These are phyloP conservation scores for Hoplodrina blanda DNA, from an alignment of 2,888 invertebrate species.

Conservation along the genomic window DNA sequence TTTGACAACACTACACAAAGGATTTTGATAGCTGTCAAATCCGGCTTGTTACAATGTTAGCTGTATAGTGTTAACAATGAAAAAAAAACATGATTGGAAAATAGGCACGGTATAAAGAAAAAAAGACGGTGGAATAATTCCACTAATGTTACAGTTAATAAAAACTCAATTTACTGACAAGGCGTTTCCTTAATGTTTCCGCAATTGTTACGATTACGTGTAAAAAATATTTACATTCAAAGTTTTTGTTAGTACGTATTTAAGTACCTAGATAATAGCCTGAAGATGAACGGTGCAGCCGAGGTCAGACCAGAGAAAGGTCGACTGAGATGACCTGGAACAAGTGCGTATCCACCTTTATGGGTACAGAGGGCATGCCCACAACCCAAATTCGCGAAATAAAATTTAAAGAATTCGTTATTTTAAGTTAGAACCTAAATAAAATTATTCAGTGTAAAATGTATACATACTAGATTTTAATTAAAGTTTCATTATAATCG, in stretches of 20 bases:
- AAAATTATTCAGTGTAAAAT: no score
- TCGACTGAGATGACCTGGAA: not conserved
- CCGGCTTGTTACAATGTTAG: no score
- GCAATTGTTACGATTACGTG: constrained; percentile 33
- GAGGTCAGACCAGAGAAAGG: not conserved
- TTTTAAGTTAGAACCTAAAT: no score
- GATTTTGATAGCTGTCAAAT: no score
- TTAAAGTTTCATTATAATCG: no score
- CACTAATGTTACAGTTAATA: constrained; percentile 24
- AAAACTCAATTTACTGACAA: constrained; percentile 46
- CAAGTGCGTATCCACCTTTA: no score
- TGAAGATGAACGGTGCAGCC: constrained; percentile 1
- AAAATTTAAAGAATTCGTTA: no score
- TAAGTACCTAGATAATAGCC: not conserved
- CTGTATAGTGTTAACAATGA: not conserved
- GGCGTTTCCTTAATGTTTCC: constrained; percentile 39
- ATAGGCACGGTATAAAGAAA: not conserved
- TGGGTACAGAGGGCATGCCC: no score
- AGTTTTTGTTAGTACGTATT: constrained; percentile 42
- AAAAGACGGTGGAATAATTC: constrained; percentile 19
- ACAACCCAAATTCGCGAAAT: no score
- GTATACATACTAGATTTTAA: no score
- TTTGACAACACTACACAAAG: no score
- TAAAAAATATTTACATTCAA: constrained; percentile 44
- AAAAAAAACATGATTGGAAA: constrained; percentile 4